Conservation (phyloP, 2,113 vertebrate genomes). For the Sylvia atricapilla region DNA sequence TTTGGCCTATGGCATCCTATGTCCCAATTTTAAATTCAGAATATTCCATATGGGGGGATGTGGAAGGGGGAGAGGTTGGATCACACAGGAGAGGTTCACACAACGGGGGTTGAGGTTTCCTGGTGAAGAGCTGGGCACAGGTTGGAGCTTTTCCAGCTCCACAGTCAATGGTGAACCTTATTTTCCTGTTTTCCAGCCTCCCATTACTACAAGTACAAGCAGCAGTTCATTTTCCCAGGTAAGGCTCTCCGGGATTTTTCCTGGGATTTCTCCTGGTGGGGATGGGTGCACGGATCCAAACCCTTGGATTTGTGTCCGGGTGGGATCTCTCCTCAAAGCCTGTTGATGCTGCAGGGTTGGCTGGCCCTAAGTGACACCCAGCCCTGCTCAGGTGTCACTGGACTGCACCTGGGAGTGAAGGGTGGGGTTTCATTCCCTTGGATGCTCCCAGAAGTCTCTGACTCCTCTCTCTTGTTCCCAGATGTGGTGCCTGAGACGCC, state of each 20-base stretch:
- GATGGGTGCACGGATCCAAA: not conserved
- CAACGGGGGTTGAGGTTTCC: fast-evolving
- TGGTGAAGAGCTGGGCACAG: not conserved
- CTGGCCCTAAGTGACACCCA: not conserved
- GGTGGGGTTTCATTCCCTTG: not conserved
- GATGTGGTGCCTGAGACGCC: slow-evolving; percentile 92
- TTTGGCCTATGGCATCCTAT: fast-evolving
- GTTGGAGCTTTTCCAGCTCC: not conserved
- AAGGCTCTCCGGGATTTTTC: slow-evolving; percentile 13
- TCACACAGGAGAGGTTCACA: not conserved
- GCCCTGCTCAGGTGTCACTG: not conserved
- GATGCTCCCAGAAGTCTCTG: not conserved
- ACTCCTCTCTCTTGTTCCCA: slow-evolving; percentile 47
- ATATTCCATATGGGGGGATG: not conserved
- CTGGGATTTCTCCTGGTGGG: not conserved
- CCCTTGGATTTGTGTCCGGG: too few species aligned
- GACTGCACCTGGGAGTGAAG: fast-evolving
- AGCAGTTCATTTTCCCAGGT: slow-evolving; percentile 99
- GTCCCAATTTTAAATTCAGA: not conserved
- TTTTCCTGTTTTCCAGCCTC: slow-evolving; percentile 77
- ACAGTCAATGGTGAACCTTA: not conserved
- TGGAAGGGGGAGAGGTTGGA: not conserved
- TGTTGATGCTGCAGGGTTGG: fast-evolving
- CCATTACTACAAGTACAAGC: slow-evolving; percentile 98
- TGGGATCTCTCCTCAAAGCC: not conserved